Conservation (phyloP, 2,888 invertebrate genomes). For the Sepiola atlantica region DNA sequence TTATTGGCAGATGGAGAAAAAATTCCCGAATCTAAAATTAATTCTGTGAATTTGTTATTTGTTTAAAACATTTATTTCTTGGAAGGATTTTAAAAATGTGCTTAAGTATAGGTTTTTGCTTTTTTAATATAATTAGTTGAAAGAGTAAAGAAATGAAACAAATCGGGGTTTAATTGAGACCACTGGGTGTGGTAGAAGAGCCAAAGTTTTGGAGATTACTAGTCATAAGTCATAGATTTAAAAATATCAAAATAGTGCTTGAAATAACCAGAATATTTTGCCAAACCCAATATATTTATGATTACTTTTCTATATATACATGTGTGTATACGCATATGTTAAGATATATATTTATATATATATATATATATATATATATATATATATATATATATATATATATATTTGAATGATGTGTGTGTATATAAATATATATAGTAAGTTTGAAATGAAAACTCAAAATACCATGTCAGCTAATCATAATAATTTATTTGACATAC, state of each 20-base stretch:
- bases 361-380: too few species aligned
- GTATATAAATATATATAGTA: too few species aligned
- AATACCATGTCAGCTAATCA: too few species aligned
- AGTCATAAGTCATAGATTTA: background rate
- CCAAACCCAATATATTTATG: background rate
- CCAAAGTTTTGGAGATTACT: background rate
- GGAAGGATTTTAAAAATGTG: slow-evolving; percentile 21
- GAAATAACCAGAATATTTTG: background rate
- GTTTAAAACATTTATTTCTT: background rate
- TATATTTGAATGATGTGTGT: too few species aligned
- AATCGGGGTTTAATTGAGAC: background rate
- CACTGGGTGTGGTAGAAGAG: background rate
- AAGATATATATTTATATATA: too few species aligned
- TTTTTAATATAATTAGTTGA: background rate
- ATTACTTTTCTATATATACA: too few species aligned
- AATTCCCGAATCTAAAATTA: background rate
- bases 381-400: too few species aligned
- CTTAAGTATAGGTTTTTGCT: background rate
- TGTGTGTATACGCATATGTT: too few species aligned
- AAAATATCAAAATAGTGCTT: background rate
- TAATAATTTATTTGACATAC: too few species aligned
- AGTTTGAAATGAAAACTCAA: too few species aligned
- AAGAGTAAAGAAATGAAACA: background rate
- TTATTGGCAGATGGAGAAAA: background rate
- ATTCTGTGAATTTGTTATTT: background rate